phyloP scores from a whole-genome alignment of 2,113 vertebrate genomes.

The Chionis minor region DNA sequence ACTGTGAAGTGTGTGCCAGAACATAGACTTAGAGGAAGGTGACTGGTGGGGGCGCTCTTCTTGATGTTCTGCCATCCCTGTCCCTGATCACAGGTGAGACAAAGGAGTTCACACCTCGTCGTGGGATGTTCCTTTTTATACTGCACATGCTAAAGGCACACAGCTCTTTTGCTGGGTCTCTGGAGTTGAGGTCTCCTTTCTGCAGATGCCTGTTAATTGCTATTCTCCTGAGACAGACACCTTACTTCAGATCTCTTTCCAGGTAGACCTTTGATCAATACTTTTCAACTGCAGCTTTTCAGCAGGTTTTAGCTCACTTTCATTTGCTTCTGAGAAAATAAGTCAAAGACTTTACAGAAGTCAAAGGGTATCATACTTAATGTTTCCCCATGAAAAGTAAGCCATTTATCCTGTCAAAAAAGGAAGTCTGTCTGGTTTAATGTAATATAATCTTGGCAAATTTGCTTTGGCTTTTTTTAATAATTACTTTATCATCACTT shows the following conservation, averaged over 20 bases:
- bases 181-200: neutral
- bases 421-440: neutral
- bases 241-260: neutral
- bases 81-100: conserved; percentile 18
- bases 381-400: neutral
- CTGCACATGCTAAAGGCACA: conserved; percentile 9
- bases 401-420: neutral
- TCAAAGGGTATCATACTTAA: neutral
- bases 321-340: neutral
- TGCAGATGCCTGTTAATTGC: conserved; percentile 68
- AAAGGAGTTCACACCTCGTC: neutral
- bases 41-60: neutral
- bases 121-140: conserved; percentile 22
- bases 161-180: conserved; percentile 39
- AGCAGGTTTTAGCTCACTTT: neutral
- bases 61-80: conserved; percentile 45
- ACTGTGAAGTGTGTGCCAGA: neutral
- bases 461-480: neutral
- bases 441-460: neutral
- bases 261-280: neutral
- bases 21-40: conserved; percentile 23
- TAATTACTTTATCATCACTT: neutral
- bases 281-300: neutral
- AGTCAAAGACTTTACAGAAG: neutral
- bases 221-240: conserved; percentile 53